Conservation (phyloP, 1,140 invertebrate species). For the Charaxes varanes region DNA sequence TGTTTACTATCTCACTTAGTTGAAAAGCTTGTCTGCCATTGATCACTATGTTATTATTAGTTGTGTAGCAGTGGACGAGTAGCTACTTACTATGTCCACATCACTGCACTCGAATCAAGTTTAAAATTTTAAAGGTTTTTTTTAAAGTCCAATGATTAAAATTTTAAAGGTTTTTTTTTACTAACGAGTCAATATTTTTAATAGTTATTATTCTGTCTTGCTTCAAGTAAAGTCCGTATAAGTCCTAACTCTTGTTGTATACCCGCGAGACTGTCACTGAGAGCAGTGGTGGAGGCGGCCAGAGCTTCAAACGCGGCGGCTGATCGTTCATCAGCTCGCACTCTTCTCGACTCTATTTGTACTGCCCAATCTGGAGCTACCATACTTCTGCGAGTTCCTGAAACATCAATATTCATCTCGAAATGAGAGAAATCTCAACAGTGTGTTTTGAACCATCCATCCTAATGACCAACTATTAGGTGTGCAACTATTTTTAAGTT, state of each 20-base stretch:
- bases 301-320: conserved; percentile 1
- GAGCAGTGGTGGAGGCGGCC: neutral
- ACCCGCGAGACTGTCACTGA: neutral
- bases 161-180: too few relatives aligned
- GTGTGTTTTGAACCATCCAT: too few relatives aligned
- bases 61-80: too few relatives aligned
- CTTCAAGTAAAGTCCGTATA: conserved; percentile 1
- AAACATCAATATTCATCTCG: neutral
- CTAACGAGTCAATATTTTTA: neutral
- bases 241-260: neutral
- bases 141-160: too few relatives aligned
- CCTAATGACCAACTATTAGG: too few relatives aligned
- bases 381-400: neutral
- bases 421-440: neutral
- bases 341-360: neutral
- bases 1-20: too few relatives aligned
- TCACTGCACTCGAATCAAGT: too few relatives aligned
- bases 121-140: too few relatives aligned
- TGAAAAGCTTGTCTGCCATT: too few relatives aligned
- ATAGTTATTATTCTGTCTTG: conserved; percentile 3
- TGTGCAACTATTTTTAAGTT: too few relatives aligned
- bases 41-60: too few relatives aligned
- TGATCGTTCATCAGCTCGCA: neutral
- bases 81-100: too few relatives aligned
- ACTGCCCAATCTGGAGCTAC: conserved; percentile 1